Conservation (phyloP, 2,888 invertebrate genomes). For the Choristoneura rosaceana region DNA sequence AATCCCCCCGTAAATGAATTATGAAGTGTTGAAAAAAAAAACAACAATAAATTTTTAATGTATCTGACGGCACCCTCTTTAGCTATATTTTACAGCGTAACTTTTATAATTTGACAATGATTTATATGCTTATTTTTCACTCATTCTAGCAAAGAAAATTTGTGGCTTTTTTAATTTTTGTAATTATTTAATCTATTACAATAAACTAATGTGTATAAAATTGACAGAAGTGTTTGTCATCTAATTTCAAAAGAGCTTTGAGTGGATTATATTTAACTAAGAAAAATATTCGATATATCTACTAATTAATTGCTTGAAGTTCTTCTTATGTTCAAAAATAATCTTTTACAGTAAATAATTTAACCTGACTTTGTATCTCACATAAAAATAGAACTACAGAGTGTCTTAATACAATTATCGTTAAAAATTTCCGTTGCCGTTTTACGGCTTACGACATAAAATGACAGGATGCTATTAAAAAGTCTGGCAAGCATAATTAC, state of each 20-base stretch:
- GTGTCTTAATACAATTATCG: constrained; percentile 3
- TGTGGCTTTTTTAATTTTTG: too few species aligned
- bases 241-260: too few species aligned
- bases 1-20: neutral
- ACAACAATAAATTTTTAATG: neutral
- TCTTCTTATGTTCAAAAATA: too few species aligned
- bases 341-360: neutral
- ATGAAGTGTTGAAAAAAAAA: neutral
- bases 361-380: neutral
- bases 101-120: constrained; percentile 1
- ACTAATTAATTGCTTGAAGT: too few species aligned
- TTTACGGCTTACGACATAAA: constrained; percentile 22
- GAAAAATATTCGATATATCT: too few species aligned
- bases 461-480: constrained; percentile 29
- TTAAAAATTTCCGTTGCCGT: constrained; percentile 7
- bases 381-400: neutral
- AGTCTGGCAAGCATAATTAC: constrained; percentile 23
- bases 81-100: neutral
- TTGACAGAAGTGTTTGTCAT: too few species aligned
- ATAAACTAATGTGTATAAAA: too few species aligned
- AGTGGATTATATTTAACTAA: too few species aligned
- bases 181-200: too few species aligned
- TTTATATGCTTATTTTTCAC: neutral
- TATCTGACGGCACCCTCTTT: neutral
- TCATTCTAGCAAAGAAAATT: too few species aligned